Conservation (phyloP, 2,888 invertebrate species). For the Apeira syringaria region DNA sequence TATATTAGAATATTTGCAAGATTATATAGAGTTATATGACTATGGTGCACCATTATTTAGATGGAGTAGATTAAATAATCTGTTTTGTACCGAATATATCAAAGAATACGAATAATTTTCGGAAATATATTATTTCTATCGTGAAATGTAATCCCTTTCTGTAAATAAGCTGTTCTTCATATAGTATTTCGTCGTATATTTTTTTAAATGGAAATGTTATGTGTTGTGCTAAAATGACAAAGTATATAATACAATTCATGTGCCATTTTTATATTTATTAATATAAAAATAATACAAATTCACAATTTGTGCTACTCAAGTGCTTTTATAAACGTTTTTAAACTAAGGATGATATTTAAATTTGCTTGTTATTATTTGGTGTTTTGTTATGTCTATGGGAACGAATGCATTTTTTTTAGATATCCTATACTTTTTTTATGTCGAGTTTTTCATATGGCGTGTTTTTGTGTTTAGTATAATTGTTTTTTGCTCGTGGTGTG, state of each 20-base stretch:
- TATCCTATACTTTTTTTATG: conserved; percentile 37
- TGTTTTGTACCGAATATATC: conserved; percentile 45
- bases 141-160: conserved; percentile 49
- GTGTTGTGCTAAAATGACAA: conserved; percentile 62
- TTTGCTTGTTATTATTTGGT: conserved; percentile 74
- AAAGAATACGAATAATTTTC: conserved; percentile 38
- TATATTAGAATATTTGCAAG: conserved; percentile 44
- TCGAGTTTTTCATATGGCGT: conserved; percentile 39
- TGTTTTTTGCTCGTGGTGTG: conserved; percentile 42
- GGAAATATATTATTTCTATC: conserved; percentile 60
- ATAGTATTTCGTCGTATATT: conserved; percentile 53
- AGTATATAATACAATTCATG: conserved; percentile 66
- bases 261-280: conserved; percentile 71
- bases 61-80: conserved; percentile 50
- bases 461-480: conserved; percentile 51
- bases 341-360: conserved; percentile 73
- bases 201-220: conserved; percentile 54
- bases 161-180: conserved; percentile 71
- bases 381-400: conserved; percentile 49
- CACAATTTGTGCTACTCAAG: conserved; percentile 75
- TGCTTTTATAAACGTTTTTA: conserved; percentile 75
- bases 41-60: conserved; percentile 77
- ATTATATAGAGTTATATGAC: conserved; percentile 66
- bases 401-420: conserved; percentile 54
- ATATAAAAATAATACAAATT: conserved; percentile 44